Conservation (phyloP, 2,113 vertebrate species). For the Camelus bactrianus region DNA sequence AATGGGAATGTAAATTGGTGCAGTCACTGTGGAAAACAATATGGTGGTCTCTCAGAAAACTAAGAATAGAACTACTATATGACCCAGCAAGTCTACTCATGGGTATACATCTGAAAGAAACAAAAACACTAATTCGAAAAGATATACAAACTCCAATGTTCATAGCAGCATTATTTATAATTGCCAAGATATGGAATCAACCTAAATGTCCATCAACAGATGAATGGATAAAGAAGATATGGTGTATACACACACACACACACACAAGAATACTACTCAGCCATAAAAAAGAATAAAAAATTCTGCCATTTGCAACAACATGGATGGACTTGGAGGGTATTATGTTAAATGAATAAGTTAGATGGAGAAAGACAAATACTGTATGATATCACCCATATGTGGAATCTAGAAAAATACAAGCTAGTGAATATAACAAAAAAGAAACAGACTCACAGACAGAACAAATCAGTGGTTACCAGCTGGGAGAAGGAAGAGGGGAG, state of each 20-base stretch:
- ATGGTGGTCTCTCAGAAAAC: neutral
- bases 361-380: neutral
- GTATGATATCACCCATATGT: neutral
- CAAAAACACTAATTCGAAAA: neutral
- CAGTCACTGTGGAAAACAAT: neutral
- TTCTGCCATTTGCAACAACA: neutral
- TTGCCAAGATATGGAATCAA: neutral
- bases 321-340: neutral
- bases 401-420: neutral
- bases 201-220: neutral
- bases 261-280: neutral
- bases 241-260: neutral
- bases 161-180: neutral
- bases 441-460: neutral
- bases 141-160: neutral
- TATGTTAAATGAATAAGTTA: neutral
- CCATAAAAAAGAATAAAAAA: neutral
- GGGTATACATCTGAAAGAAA: neutral
- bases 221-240: neutral
- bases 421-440: neutral
- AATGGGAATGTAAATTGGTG: neutral
- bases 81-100: neutral
- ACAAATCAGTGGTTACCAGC: neutral
- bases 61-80: neutral
- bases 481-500: neutral